phyloP scores from a whole-genome alignment of 2,888 invertebrate species.

The Caenorhabditis japonica region DNA sequence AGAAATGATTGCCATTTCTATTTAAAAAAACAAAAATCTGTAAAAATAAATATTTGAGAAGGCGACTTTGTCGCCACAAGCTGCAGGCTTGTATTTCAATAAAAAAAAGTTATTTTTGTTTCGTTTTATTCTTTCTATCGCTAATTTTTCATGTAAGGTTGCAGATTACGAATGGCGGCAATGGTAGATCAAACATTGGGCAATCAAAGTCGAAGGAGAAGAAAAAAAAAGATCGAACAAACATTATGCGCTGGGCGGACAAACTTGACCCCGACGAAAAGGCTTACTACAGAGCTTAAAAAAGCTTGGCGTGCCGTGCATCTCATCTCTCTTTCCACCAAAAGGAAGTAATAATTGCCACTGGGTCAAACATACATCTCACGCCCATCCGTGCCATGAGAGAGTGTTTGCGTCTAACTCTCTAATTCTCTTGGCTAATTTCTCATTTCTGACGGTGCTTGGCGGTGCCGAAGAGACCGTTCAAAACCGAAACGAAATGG shows the following conservation, averaged over 20 bases:
- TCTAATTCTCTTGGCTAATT: conserved; percentile 13
- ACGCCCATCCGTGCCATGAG: neutral
- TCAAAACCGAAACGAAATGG: conserved; percentile 24
- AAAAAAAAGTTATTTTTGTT: too few relatives aligned
- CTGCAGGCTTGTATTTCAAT: too few relatives aligned
- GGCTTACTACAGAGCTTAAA: too few relatives aligned
- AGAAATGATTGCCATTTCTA: too few relatives aligned
- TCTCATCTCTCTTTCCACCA: too few relatives aligned
- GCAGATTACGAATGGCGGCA: neutral
- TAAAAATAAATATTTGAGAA: too few relatives aligned
- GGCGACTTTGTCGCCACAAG: too few relatives aligned
- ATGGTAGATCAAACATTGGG: conserved; percentile 13
- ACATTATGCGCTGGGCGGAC: conserved; percentile 25
- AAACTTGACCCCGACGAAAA: conserved; percentile 27
- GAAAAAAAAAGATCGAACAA: conserved; percentile 13
- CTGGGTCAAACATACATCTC: conserved; percentile 37
- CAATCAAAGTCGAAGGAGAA: conserved; percentile 13
- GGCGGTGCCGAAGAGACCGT: conserved; percentile 35
- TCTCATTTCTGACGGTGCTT: conserved; percentile 51
- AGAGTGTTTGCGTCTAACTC: conserved; percentile 28
- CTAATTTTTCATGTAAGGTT: neutral
- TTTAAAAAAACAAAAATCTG: too few relatives aligned
- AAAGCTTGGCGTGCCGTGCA: too few relatives aligned
- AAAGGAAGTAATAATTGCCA: conserved; percentile 25
- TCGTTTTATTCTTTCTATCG: too few relatives aligned